These are phyloP conservation scores for Oryzias curvinotus DNA, from an alignment of 2,113 vertebrate species.

Conservation along the genomic window DNA sequence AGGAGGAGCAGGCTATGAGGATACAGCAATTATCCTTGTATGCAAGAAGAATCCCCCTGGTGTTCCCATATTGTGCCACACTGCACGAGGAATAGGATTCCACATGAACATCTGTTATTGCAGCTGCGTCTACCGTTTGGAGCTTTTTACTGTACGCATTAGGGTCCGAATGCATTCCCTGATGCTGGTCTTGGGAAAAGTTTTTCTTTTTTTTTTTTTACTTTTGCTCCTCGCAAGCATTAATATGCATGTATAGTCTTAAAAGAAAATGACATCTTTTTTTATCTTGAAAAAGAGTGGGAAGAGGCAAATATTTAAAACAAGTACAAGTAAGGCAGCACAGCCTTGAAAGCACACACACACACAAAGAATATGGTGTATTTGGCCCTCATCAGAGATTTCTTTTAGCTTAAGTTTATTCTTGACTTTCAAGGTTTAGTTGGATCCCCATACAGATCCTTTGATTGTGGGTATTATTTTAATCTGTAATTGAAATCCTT, in stretches of 20 bases:
- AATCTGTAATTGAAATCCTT: neutral
- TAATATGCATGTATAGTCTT: no score
- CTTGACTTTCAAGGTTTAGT: neutral
- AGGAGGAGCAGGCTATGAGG: constrained; percentile 27
- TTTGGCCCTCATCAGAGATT: neutral
- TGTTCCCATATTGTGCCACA: constrained; percentile 22
- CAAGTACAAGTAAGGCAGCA: constrained; percentile 16
- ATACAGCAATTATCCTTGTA: constrained; percentile 51
- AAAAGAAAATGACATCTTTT: constrained; percentile 33
- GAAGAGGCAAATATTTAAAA: constrained; percentile 15
- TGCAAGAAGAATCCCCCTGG: constrained; percentile 49
- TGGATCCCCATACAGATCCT: neutral
- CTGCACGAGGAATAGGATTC: constrained; percentile 52
- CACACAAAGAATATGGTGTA: neutral
- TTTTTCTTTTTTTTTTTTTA: constrained; percentile 11
- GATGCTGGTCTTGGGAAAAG: constrained; percentile 39
- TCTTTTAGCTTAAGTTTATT: neutral
- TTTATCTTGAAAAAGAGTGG: constrained; percentile 23
- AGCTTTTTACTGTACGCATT: constrained; percentile 49
- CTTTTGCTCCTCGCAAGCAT: no score
- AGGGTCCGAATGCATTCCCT: constrained; percentile 33
- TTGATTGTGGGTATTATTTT: neutral
- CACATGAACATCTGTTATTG: constrained; percentile 67
- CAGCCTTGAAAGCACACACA: neutral
- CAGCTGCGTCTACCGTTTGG: constrained; percentile 66